Evolutionary conservation across 2,113 vertebrate species (phyloP).

Genomic region (Chaenocephalus aceratus): DNA sequence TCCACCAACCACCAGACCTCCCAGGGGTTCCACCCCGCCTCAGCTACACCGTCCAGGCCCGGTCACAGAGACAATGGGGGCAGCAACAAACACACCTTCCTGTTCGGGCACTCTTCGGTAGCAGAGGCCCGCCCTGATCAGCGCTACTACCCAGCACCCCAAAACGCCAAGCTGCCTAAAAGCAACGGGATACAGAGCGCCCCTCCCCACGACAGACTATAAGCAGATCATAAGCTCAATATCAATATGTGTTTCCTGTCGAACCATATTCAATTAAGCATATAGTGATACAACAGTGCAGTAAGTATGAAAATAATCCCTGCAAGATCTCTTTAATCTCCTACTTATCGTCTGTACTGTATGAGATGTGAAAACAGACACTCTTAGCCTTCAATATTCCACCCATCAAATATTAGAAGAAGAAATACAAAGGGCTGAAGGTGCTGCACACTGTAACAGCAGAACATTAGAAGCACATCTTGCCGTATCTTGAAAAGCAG

Average conservation of each 20-base stretch:
- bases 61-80: slow-evolving; percentile 44
- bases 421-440: slow-evolving; percentile 20
- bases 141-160: slow-evolving; percentile 59
- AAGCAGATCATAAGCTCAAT: background rate
- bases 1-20: slow-evolving; percentile 63
- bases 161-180: slow-evolving; percentile 75
- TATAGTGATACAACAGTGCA: background rate
- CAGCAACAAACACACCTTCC: slow-evolving; percentile 82
- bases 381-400: background rate
- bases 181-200: slow-evolving; percentile 44
- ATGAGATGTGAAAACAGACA: slow-evolving; percentile 48
- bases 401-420: background rate
- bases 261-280: background rate
- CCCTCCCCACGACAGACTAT: background rate
- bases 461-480: background rate
- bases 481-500: slow-evolving; percentile 1
- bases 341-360: slow-evolving; percentile 47
- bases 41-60: slow-evolving; percentile 17
- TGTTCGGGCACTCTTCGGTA: slow-evolving; percentile 74
- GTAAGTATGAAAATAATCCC: slow-evolving; percentile 10
- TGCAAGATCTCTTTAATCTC: slow-evolving; percentile 24
- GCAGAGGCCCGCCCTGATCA: slow-evolving; percentile 64
- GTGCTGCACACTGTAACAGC: background rate
- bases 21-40: slow-evolving; percentile 23
- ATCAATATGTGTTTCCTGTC: slow-evolving; percentile 9